Evolutionary conservation across 1,140 invertebrate species (phyloP), one percentile per base, ranked within the genome.

Genomic region (Asbolus verrucosus): DNA sequence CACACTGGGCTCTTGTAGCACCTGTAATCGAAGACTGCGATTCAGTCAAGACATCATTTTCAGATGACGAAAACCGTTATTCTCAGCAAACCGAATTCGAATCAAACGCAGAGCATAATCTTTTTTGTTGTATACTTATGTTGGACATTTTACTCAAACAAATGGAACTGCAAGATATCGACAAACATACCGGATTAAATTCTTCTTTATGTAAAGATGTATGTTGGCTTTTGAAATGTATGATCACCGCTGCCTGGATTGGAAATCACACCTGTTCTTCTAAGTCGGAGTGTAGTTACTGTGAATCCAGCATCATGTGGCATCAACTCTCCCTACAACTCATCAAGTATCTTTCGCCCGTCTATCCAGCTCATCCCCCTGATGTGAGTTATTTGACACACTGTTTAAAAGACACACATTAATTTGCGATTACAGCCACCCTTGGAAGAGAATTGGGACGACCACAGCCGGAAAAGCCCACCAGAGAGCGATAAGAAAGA

Each of bases 51-150:
- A 89, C 89, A 2, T 91, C 90, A 2, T 83, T 92, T 46, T 91
- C 91, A 0, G 91, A 92, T 74, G 91, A 92, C 70, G 86, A 91
- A 81, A 85, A 84, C 0, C 85, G 86, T 6, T 85, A 84, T 1
- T 84, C 83, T n/a, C 82, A 84, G 59, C 86, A 86, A 72, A 85
- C 84, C 14, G 86, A 88, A 78, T 88, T 88, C 70, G 85, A 86
- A 21, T 86, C 85, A 0, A 88, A 90, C 71, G 84, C 86, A 13
- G 91, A 92, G 75, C 84, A 92, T 24, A 93, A 93, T 80, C 83
- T 98, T 4, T 94, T 93, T 1, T 98, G 96, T 77, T 98, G 95
- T 81, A 94, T 98, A 70, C 87, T 98, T 1, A 98, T 98, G 96
- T 83, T 98, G 61, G 97, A 99, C 81, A 91, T 98, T 71, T 82